These are phyloP conservation scores for Drosophila simulans DNA, from an alignment of 1,140 invertebrate genomes.

Conservation along the genomic window DNA sequence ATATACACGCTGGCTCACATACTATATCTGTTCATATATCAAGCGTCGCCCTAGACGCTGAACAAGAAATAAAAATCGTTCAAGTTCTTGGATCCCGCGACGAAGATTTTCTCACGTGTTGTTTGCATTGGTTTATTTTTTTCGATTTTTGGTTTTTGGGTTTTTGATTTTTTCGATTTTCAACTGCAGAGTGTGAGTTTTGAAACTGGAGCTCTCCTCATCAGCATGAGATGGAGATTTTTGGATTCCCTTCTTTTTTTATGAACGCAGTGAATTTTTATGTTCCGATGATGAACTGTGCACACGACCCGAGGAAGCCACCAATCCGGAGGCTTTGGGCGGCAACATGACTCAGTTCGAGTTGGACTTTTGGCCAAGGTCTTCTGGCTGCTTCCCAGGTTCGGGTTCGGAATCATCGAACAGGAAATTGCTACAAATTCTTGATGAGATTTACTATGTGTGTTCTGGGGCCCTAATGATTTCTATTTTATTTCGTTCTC, in stretches of 20 bases:
- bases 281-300: slow-evolving; percentile 81
- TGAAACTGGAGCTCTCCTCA: slow-evolving; percentile 76
- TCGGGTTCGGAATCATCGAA: slow-evolving; percentile 66
- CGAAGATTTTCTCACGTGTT: slow-evolving; percentile 81
- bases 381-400: slow-evolving; percentile 61
- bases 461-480: slow-evolving; percentile 74
- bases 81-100: slow-evolving; percentile 71
- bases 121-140: slow-evolving; percentile 82
- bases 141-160: slow-evolving; percentile 50
- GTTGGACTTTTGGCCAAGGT: slow-evolving; percentile 45
- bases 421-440: slow-evolving; percentile 81
- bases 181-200: slow-evolving; percentile 43
- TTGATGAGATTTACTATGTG: slow-evolving; percentile 78
- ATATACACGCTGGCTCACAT: slow-evolving; percentile 31
- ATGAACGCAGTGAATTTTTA: slow-evolving; percentile 82
- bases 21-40: slow-evolving; percentile 34
- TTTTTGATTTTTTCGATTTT: slow-evolving; percentile 61
- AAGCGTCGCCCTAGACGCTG: slow-evolving; percentile 70
- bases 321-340: slow-evolving; percentile 44
- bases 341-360: slow-evolving; percentile 70
- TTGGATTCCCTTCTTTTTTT: slow-evolving; percentile 40
- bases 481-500: slow-evolving; percentile 75
- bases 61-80: slow-evolving; percentile 83
- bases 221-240: slow-evolving; percentile 81
- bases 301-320: slow-evolving; percentile 59